Percentiles rank a stretch among this genome's conserved stretches.
Conservation (phyloP, 30 jellyfish, hydroid and myxozoan genomes). For the Aurelia sp. region DNA sequence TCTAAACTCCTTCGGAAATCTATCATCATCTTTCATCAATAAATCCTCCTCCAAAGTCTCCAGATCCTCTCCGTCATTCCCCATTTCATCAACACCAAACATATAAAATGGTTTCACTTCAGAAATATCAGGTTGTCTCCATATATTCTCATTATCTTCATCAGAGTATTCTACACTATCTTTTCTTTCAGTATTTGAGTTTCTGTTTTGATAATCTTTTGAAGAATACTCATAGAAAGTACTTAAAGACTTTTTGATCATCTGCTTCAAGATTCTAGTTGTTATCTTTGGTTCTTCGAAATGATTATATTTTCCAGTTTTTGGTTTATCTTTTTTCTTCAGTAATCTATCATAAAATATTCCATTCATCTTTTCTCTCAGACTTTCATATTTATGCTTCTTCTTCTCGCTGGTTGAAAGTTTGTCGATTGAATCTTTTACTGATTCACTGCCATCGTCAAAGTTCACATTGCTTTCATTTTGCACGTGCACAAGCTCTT, state of each 20-base stretch:
- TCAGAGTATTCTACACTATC: no score
- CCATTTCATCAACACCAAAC: constrained; percentile 57
- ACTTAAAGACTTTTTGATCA: no score
- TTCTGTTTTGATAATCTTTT: no score
- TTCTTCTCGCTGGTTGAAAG: background rate
- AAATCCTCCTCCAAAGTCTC: constrained; percentile 55
- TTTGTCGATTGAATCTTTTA: no score
- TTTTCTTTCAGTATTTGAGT: no score
- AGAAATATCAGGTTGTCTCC: constrained; percentile 12
- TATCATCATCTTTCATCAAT: constrained; percentile 6
- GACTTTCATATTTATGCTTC: background rate
- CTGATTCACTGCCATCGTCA: no score
- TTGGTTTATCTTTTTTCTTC: constrained; percentile 1
- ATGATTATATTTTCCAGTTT: background rate
- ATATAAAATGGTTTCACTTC: constrained; percentile 15
- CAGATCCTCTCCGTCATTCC: constrained; percentile 8
- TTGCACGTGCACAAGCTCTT: no score
- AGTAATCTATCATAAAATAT: background rate
- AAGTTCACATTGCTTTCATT: no score
- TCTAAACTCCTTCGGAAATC: constrained; percentile 33
- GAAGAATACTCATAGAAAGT: no score
- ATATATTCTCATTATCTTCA: background rate
- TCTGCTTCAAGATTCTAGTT: no score
- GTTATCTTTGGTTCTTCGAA: background rate
- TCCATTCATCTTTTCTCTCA: background rate